Conservation (phyloP, 2,797 vertebrate species). For the Triplophysa yarkandensis region DNA sequence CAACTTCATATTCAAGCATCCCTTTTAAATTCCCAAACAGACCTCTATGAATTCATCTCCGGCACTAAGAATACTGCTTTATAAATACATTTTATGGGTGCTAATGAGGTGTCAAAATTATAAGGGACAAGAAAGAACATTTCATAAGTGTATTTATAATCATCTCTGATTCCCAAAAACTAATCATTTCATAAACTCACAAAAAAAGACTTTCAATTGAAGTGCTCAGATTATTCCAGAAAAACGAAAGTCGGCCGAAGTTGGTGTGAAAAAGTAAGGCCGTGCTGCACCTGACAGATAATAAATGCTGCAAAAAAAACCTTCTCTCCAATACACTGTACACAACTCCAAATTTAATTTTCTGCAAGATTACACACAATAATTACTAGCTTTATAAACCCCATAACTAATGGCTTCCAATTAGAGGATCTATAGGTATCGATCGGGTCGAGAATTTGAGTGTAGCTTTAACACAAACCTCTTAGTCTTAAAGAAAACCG, state of each 20-base stretch:
- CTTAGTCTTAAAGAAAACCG: slow-evolving; percentile 60
- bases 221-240: slow-evolving; percentile 27
- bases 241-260: slow-evolving; percentile 42
- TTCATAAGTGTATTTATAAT: neutral
- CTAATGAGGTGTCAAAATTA: neutral
- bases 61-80: neutral
- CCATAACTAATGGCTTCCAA: slow-evolving; percentile 89
- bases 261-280: slow-evolving; percentile 50
- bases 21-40: slow-evolving; percentile 8
- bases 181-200: too few species aligned
- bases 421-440: slow-evolving; percentile 86
- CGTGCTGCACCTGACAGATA: slow-evolving; percentile 66
- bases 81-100: neutral
- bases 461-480: slow-evolving; percentile 64
- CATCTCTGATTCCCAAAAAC: too few species aligned
- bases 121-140: neutral
- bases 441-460: slow-evolving; percentile 81
- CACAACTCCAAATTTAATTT: slow-evolving; percentile 93
- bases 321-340: slow-evolving; percentile 80
- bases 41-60: slow-evolving; percentile 4
- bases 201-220: too few species aligned
- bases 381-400: slow-evolving; percentile 91
- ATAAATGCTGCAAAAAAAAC: slow-evolving; percentile 68
- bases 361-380: slow-evolving; percentile 94
- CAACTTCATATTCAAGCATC: slow-evolving; percentile 10